A percentile compares a stretch with the other conserved stretches of the same genome.
Conservation (phyloP, 2,888 invertebrate genomes). For the Callyntrura sp. region DNA sequence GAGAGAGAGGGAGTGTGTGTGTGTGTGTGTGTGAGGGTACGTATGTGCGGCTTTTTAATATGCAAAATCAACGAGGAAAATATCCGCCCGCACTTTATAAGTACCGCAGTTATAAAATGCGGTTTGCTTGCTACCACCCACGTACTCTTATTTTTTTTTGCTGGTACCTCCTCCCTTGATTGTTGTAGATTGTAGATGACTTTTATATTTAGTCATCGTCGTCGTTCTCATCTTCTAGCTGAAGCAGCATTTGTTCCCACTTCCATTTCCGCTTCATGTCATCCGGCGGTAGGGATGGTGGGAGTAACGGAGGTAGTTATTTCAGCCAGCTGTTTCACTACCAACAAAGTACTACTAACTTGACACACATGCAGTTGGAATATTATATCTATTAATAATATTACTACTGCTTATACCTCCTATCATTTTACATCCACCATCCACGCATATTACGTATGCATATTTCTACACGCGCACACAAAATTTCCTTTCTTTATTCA, state of each 20-base stretch:
- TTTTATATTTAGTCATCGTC: slow-evolving; percentile 76
- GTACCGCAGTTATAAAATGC: background rate
- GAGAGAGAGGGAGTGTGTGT: too few relatives aligned
- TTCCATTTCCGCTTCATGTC: slow-evolving; percentile 77
- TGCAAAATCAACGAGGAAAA: slow-evolving; percentile 45
- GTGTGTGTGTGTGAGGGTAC: too few relatives aligned
- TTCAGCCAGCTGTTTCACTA: slow-evolving; percentile 63
- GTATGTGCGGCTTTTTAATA: background rate
- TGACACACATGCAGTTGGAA: background rate
- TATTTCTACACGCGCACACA: background rate
- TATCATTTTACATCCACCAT: background rate
- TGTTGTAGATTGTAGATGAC: slow-evolving; percentile 73
- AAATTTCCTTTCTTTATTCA: background rate
- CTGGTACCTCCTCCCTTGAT: slow-evolving; percentile 1
- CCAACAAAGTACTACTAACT: background rate
- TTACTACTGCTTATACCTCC: background rate
- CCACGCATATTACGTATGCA: background rate
- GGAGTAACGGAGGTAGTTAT: background rate
- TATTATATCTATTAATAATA: background rate
- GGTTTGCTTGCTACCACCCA: background rate
- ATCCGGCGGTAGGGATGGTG: slow-evolving; percentile 53
- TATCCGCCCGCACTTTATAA: background rate
- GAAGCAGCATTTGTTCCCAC: slow-evolving; percentile 72
- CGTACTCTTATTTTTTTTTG: background rate
- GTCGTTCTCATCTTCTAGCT: too few relatives aligned